Percentiles rank a stretch among this genome's conserved stretches.
These are phyloP conservation scores for Alcedo quadribrachys DNA, from an alignment of 2,797 vertebrate species.

Conservation along the genomic window DNA sequence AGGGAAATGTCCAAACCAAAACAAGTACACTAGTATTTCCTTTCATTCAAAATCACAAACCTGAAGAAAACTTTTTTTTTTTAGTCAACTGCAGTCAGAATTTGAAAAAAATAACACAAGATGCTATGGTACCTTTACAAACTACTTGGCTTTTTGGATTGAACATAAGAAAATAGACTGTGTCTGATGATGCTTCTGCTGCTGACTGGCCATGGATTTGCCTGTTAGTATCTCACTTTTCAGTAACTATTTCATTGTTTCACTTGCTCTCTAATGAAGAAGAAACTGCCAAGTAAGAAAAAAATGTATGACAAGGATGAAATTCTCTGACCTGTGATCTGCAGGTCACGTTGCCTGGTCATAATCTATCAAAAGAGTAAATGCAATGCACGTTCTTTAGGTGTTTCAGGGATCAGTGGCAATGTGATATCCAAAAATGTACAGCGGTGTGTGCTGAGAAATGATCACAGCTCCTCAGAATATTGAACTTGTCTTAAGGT, in stretches of 20 bases:
- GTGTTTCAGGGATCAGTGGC: slow-evolving; percentile 40
- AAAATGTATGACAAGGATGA: background rate
- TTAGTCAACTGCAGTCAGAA: background rate
- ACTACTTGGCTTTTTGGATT: background rate
- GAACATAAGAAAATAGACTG: background rate
- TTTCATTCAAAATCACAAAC: background rate
- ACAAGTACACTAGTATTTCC: background rate
- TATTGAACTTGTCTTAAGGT: slow-evolving; percentile 27
- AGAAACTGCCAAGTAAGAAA: slow-evolving; percentile 26
- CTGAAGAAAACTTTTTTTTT: background rate
- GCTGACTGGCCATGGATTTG: background rate
- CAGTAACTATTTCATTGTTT: background rate
- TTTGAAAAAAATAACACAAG: background rate
- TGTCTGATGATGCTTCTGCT: background rate
- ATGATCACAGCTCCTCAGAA: background rate
- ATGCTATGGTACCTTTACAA: background rate
- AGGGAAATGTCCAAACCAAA: background rate
- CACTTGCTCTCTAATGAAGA: background rate
- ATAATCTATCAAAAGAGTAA: slow-evolving; percentile 48
- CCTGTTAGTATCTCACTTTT: fast-evolving
- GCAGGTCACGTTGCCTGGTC: background rate
- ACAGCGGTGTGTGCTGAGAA: background rate
- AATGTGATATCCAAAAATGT: slow-evolving; percentile 46
- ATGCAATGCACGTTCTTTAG: background rate
- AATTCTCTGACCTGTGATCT: slow-evolving; percentile 34